Evolutionary conservation across 1,140 invertebrate genomes (phyloP).

Genomic region (Eufriesea mexicana): DNA sequence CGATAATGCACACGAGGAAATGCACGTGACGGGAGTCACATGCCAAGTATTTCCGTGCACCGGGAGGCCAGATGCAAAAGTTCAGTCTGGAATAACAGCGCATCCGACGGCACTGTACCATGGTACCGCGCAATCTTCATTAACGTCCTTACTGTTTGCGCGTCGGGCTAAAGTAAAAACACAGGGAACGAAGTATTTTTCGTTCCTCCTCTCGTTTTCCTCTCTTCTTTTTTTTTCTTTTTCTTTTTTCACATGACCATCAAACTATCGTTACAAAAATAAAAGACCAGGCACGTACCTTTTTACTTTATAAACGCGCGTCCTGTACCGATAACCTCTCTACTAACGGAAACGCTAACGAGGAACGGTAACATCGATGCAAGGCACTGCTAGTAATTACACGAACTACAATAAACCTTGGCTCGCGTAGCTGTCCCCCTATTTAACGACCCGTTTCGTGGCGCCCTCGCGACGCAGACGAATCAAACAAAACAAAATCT

Average conservation of each 20-base stretch:
- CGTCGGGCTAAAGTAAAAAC: background rate
- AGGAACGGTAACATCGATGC: background rate
- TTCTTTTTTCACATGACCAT: background rate
- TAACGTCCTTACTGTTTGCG: slow-evolving; percentile 29
- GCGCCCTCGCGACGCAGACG: background rate
- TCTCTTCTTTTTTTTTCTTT: background rate
- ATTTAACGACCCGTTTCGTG: background rate
- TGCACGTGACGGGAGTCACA: background rate
- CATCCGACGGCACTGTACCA: background rate
- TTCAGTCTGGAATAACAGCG: background rate
- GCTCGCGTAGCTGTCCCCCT: too few species aligned
- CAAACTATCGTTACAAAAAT: background rate
- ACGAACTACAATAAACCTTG: too few species aligned
- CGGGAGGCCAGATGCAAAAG: background rate
- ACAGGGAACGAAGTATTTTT: background rate
- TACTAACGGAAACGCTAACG: background rate
- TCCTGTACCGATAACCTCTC: background rate
- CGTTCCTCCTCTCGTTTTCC: too few species aligned
- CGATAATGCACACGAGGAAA: background rate
- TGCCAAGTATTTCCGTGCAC: background rate
- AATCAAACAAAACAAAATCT: background rate
- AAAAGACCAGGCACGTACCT: background rate
- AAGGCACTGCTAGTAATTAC: background rate
- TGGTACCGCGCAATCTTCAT: slow-evolving; percentile 48
- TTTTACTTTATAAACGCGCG: background rate